Conservation (phyloP, 2,113 vertebrate species). For the Pachycephala philippinensis region DNA sequence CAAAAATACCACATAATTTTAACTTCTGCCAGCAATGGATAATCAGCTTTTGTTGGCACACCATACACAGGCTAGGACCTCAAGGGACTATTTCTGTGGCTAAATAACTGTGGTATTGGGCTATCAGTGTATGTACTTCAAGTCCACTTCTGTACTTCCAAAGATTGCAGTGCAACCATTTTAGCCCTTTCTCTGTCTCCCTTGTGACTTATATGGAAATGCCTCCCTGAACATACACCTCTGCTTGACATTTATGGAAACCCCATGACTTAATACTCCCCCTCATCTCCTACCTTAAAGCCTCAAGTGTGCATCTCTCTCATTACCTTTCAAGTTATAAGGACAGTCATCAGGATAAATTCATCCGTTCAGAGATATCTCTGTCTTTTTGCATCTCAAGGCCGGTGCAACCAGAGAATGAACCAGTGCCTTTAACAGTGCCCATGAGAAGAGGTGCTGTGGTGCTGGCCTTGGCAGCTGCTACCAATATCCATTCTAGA, state of each 20-base stretch:
- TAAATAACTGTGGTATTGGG: not conserved
- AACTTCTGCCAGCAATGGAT: not conserved
- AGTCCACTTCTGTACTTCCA: not conserved
- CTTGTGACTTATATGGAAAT: not conserved
- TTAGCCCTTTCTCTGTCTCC: not conserved
- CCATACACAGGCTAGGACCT: not conserved
- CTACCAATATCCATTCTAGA: not conserved
- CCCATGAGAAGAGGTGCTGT: not conserved
- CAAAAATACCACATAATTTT: not conserved
- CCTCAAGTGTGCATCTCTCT: not conserved
- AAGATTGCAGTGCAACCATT: not conserved
- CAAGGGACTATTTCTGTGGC: not conserved
- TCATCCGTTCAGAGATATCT: not conserved
- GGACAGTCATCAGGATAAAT: not conserved
- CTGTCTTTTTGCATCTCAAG: not conserved
- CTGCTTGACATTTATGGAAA: not conserved
- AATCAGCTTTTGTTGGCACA: conserved; percentile 31
- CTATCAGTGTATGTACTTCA: not conserved
- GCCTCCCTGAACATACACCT: not conserved
- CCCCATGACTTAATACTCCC: not conserved
- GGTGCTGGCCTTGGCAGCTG: not conserved
- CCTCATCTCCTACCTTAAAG: not conserved
- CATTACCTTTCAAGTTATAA: not conserved
- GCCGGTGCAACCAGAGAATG: not conserved
- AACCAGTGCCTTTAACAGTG: not conserved